Conservation (phyloP, 2,113 vertebrate genomes). For the Platanista minor region DNA sequence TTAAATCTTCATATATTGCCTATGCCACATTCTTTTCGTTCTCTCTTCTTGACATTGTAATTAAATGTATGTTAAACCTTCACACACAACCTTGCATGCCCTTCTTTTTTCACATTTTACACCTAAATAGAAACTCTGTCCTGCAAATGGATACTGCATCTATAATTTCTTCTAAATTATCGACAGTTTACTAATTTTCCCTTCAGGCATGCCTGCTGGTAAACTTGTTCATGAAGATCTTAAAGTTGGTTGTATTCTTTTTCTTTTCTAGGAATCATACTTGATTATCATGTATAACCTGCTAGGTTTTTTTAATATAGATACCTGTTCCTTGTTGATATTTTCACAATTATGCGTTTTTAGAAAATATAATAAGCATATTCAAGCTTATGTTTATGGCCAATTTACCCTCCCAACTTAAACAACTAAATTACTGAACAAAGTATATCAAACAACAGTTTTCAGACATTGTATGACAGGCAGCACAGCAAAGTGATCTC, state of each 20-base stretch:
- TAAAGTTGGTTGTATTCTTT: background rate
- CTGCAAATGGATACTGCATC: background rate
- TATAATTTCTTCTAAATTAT: background rate
- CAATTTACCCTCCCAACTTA: background rate
- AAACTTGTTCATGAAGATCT: background rate
- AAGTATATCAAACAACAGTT: background rate
- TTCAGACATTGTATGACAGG: background rate
- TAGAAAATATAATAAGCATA: background rate
- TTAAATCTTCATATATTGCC: background rate
- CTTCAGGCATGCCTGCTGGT: background rate
- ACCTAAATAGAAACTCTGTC: background rate
- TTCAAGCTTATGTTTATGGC: background rate
- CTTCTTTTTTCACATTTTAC: background rate
- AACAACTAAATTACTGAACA: background rate
- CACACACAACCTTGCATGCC: background rate
- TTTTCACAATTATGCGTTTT: background rate
- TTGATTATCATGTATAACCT: background rate
- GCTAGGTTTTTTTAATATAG: background rate
- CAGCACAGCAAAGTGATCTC: background rate
- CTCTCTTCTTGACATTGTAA: background rate
- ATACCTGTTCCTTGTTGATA: background rate
- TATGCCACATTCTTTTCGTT: background rate
- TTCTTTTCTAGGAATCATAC: background rate
- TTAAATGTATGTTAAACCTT: background rate
- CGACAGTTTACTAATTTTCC: background rate